Percentiles rank a stretch among this genome's conserved stretches.
These are phyloP conservation scores for Bactericera cockerelli DNA, from an alignment of 1,140 invertebrate species.

Conservation along the genomic window DNA sequence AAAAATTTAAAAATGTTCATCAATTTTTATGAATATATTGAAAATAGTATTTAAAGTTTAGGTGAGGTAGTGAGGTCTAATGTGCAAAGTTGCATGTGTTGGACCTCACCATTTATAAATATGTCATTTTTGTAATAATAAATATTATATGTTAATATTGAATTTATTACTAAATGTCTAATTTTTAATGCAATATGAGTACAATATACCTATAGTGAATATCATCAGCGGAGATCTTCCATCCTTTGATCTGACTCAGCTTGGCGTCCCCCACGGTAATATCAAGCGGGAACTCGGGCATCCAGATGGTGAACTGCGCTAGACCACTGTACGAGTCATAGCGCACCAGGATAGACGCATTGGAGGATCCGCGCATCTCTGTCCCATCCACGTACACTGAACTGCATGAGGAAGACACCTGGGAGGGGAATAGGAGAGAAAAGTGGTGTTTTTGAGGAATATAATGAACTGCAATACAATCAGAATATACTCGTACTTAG, in stretches of 20 bases:
- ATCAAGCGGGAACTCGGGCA: constrained; percentile 85
- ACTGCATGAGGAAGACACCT: constrained; percentile 92
- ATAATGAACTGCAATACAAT: not conserved
- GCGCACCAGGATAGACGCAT: constrained; percentile 84
- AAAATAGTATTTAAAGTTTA: no score
- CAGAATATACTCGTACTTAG: not conserved
- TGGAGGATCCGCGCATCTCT: constrained; percentile 84
- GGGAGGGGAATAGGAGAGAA: constrained; percentile 8
- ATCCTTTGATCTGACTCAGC: constrained; percentile 78
- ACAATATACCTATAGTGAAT: not conserved
- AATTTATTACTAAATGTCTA: no score
- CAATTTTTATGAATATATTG: no score
- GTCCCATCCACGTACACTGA: constrained; percentile 93
- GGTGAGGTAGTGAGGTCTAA: no score
- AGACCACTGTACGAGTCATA: constrained; percentile 81
- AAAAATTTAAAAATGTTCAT: no score
- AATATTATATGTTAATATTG: no score
- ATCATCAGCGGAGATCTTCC: constrained; percentile 46
- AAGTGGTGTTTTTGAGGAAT: not conserved
- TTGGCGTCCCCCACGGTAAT: constrained; percentile 74
- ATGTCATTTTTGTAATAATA: no score
- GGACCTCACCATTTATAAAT: no score
- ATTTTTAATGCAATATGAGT: no score
- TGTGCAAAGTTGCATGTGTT: no score
- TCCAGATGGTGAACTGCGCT: constrained; percentile 86